phyloP scores from a whole-genome alignment of 2,797 vertebrate genomes.

The Falco cherrug region DNA sequence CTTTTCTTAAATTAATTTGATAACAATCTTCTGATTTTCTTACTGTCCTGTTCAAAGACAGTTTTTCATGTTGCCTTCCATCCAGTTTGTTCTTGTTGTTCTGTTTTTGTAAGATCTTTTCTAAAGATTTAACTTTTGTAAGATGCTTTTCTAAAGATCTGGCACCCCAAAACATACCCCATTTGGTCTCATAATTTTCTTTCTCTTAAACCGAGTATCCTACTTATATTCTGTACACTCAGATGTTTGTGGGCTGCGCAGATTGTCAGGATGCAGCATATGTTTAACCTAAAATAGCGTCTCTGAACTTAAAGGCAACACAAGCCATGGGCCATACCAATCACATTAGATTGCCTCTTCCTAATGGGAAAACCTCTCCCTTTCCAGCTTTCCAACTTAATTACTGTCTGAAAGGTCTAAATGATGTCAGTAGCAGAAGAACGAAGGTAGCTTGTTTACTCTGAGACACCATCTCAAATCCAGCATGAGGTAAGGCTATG shows the following conservation, averaged over 20 bases:
- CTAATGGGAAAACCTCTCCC: background rate
- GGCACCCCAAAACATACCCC: background rate
- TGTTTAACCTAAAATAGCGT: background rate
- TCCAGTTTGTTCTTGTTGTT: background rate
- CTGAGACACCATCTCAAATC: constrained; percentile 1
- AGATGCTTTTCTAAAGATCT: background rate
- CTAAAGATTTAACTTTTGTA: background rate
- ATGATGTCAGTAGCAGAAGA: background rate
- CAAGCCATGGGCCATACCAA: background rate
- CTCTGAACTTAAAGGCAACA: constrained; percentile 7
- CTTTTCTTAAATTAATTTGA: background rate
- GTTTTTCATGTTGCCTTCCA: background rate
- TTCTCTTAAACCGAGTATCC: background rate
- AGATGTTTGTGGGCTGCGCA: background rate
- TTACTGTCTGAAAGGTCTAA: constrained; percentile 12
- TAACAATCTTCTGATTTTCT: background rate
- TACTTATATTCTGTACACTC: background rate
- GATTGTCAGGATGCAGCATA: background rate
- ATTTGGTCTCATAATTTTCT: background rate
- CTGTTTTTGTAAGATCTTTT: background rate
- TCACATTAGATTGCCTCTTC: background rate
- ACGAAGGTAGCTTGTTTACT: constrained; percentile 7
- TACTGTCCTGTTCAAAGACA: background rate
- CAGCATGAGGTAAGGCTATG: background rate
- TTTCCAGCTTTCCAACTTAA: background rate